Base-by-base conservation (phyloP, 2,888 invertebrate genomes). In the Scotopteryx bipunctaria region DNA sequence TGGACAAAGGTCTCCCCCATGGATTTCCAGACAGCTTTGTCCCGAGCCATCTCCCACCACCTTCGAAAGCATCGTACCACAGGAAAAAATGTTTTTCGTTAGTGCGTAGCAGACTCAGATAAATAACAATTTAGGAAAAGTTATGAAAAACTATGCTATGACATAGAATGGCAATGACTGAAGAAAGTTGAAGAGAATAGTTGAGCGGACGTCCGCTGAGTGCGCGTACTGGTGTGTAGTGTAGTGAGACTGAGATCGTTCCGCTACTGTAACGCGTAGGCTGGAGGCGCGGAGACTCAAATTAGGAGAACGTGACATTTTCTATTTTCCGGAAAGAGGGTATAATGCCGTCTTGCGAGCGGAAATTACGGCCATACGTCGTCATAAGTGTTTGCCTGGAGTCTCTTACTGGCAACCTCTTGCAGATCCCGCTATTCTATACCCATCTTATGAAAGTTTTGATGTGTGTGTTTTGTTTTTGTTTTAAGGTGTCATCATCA, bases 261-360 rank as follows among this genome's bases (percentile, higher is more conserved):
- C 29, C 19, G 29, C 16, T 3, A 17, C 15, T 19, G 15, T 37
- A 32, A 35, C 25, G 35, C 45, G 38, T 38, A 46, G 38, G 45
- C 36, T 38, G 6, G 40, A 21, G 41, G 19, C 41, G 21, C 41
- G 29, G 17, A 37, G 11, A 14, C 42, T 36, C 36, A 23, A 42
- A 49, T 49, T 49, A 42, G 37, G 36, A 19, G 35, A 29, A 49
- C 49, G 49, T 49, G 49, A 42, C 49, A 37, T 37, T 41, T 41
- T 17, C 41, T 41, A 47, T 41, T 48, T 31, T 17, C 42, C 49
- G 42, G 21, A 16, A 36, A 37, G 49, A 36, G 35, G 32, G 40
- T 35, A 49, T 36, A 42, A 36, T 45, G 48, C 36, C 27, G 19
- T 43, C 42, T 32, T 33, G 40, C 15, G 40, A 41, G 27, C 49